These are phyloP conservation scores for Mesitornis unicolor DNA, from an alignment of 2,113 vertebrate species.

Conservation along the genomic window DNA sequence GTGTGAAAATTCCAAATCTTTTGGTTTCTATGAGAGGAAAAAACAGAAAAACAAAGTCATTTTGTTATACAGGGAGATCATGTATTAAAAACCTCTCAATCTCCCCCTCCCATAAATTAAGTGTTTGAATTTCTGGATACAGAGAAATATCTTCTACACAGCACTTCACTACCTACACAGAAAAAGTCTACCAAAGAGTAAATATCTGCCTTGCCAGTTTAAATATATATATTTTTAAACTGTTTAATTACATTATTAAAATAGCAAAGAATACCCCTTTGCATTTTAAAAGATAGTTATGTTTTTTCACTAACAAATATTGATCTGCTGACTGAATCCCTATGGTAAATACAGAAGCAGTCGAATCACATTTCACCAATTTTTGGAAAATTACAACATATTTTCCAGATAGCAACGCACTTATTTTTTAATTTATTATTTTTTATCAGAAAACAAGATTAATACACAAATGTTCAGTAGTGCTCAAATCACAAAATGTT, in stretches of 20 bases:
- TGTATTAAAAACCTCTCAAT: background rate
- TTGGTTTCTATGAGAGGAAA: constrained; percentile 57
- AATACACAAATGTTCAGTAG: background rate
- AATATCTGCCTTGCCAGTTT: background rate
- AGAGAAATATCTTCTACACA: background rate
- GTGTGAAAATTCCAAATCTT: constrained; percentile 71
- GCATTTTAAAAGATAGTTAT: background rate
- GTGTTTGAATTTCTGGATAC: background rate
- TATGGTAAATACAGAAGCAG: background rate
- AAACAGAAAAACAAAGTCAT: background rate
- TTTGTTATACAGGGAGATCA: background rate
- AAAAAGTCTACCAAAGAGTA: background rate
- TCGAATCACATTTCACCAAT: background rate
- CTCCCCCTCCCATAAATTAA: background rate
- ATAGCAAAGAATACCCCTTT: background rate
- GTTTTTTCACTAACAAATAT: background rate
- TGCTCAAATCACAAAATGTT: background rate
- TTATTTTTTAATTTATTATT: background rate
- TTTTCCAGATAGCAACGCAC: background rate
- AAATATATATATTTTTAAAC: too few species aligned
- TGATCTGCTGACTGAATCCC: too few species aligned
- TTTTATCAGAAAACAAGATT: background rate
- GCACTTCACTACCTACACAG: background rate
- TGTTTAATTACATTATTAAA: background rate
- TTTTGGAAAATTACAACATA: background rate